Conservation (phyloP, 92 coral and sea anemone species). For the Micromussa lordhowensis region DNA sequence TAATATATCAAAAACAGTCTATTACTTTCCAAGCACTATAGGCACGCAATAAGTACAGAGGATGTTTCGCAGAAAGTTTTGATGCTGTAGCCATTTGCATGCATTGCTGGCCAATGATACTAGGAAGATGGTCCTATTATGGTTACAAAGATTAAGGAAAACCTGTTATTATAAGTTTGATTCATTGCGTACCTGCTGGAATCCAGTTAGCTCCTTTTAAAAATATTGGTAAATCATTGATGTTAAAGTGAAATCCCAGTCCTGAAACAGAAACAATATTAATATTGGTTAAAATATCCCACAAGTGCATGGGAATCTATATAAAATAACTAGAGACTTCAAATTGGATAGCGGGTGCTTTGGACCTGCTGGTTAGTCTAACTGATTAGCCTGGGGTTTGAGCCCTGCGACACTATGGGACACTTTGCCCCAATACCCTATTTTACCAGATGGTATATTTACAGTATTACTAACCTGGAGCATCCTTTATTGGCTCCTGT, state of each 20-base stretch:
- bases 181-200: slow-evolving; percentile 84
- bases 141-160: background rate
- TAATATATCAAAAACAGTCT: too few relatives aligned
- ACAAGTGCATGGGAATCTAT: background rate
- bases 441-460: background rate
- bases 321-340: background rate
- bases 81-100: too few relatives aligned
- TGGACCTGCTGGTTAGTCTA: too few relatives aligned
- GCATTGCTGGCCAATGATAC: background rate
- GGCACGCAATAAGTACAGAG: background rate
- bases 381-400: too few relatives aligned
- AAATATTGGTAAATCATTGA: slow-evolving; percentile 89
- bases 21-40: too few relatives aligned
- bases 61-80: background rate
- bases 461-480: slow-evolving; percentile 57
- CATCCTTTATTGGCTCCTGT: slow-evolving; percentile 78
- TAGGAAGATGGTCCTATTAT: too few relatives aligned
- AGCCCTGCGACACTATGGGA: too few relatives aligned
- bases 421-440: too few relatives aligned
- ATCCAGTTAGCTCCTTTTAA: slow-evolving; percentile 99
- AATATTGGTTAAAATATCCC: background rate
- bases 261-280: slow-evolving; percentile 55
- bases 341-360: background rate
- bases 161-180: background rate
- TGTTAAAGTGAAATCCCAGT: slow-evolving; percentile 89